phyloP scores from a whole-genome alignment of 2,797 vertebrate species.

The Buphagus erythrorhynchus region DNA sequence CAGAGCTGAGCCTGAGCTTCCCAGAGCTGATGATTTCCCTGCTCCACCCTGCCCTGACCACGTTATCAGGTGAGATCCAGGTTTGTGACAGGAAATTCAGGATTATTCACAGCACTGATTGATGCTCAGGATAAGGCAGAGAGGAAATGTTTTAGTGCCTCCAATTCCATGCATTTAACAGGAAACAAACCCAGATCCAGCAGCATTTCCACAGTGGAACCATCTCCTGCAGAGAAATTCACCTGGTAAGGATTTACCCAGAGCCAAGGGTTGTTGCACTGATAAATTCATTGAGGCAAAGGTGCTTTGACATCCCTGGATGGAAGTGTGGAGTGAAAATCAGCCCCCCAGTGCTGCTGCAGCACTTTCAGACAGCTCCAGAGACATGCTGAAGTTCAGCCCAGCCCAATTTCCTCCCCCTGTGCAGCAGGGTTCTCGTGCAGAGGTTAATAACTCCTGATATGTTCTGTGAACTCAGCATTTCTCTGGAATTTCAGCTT shows the following conservation, averaged over 20 bases:
- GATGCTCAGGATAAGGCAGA: neutral
- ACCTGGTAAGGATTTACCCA: neutral
- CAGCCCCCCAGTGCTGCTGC: neutral
- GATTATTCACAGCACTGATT: neutral
- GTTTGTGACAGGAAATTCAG: neutral
- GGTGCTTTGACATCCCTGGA: neutral
- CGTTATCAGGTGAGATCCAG: accelerated
- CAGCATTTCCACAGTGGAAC: neutral
- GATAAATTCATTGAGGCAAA: neutral
- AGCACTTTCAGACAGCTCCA: neutral
- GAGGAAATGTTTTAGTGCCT: neutral
- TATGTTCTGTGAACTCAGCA: slow-evolving; percentile 24
- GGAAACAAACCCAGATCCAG: neutral
- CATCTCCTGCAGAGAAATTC: accelerated
- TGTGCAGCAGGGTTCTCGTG: neutral
- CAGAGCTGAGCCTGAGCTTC: neutral
- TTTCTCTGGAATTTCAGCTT: neutral
- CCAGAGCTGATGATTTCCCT: neutral
- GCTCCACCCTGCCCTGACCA: neutral
- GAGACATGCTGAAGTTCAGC: neutral
- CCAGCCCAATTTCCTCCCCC: neutral
- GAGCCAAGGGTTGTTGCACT: neutral
- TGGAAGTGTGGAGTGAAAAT: neutral
- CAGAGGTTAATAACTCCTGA: slow-evolving; percentile 32
- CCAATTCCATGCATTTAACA: accelerated